Conservation (phyloP, 1,140 invertebrate species). For the Cherax quadricarinatus region DNA sequence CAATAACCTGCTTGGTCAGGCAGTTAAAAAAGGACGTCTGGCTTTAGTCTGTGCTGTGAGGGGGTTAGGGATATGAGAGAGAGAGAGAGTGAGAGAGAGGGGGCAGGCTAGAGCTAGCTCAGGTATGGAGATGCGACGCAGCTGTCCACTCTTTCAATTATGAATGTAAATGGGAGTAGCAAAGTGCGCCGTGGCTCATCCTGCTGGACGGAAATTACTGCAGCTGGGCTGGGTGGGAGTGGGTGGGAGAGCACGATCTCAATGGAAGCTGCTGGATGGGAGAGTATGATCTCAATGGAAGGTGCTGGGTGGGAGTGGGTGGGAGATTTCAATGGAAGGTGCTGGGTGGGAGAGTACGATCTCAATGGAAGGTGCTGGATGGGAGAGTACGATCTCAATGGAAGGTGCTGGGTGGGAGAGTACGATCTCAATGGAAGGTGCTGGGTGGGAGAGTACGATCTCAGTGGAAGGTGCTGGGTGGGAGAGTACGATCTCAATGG, state of each 20-base stretch:
- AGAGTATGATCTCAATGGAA: no score
- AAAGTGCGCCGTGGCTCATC: not conserved
- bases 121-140: not conserved
- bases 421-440: no score
- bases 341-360: no score
- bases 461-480: no score
- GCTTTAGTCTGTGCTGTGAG: not conserved
- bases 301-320: not conserved
- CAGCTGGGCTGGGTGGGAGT: not conserved
- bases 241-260: not conserved
- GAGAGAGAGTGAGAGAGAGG: not conserved
- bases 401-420: no score
- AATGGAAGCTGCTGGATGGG: no score
- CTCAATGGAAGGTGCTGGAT: no score
- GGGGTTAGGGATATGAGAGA: not conserved
- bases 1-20: no score
- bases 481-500: no score
- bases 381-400: no score
- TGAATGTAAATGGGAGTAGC: not conserved
- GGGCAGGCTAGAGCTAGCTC: not conserved
- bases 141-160: constrained; percentile 10
- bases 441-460: no score
- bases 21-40: no score
- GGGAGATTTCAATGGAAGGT: not conserved
- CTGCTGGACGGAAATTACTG: not conserved